Conservation (phyloP, 1,140 invertebrate species). For the Pollicipes pollicipes region DNA sequence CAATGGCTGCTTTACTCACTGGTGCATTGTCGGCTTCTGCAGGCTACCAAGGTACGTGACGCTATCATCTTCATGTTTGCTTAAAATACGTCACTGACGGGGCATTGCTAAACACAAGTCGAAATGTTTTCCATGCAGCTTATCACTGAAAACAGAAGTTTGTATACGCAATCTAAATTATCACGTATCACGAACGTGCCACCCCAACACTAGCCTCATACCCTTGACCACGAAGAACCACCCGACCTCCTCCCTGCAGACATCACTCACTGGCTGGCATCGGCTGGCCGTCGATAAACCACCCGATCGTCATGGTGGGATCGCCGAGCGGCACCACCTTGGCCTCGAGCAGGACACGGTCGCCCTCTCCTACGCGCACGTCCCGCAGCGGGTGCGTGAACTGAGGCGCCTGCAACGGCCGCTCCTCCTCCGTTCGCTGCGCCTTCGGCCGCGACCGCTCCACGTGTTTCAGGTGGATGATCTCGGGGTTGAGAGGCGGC, state of each 20-base stretch:
- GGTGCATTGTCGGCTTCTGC: too few relatives aligned
- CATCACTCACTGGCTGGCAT: conserved; percentile 45
- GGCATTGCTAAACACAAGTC: too few relatives aligned
- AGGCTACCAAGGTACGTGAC: too few relatives aligned
- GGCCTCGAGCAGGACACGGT: conserved; percentile 80
- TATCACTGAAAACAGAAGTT: too few relatives aligned
- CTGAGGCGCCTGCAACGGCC: conserved; percentile 63
- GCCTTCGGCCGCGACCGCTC: conserved; percentile 62
- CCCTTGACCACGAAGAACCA: too few relatives aligned
- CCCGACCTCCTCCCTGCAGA: background rate
- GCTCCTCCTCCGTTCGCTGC: conserved; percentile 50
- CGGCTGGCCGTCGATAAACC: conserved; percentile 71
- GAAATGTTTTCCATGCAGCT: too few relatives aligned
- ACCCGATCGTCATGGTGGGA: conserved; percentile 75
- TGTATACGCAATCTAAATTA: too few relatives aligned
- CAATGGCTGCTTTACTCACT: too few relatives aligned
- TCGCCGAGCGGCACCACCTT: conserved; percentile 84
- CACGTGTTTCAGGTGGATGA: conserved; percentile 77
- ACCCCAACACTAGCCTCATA: too few relatives aligned
- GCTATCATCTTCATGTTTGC: too few relatives aligned
- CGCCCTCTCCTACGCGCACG: conserved; percentile 64
- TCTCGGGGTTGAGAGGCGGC: conserved; percentile 41
- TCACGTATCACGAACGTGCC: too few relatives aligned
- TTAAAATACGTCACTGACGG: too few relatives aligned
- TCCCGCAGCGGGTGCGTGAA: conserved; percentile 79